Evolutionary conservation across 2,113 vertebrate genomes (phyloP).

Genomic region (Mirounga angustirostris): DNA sequence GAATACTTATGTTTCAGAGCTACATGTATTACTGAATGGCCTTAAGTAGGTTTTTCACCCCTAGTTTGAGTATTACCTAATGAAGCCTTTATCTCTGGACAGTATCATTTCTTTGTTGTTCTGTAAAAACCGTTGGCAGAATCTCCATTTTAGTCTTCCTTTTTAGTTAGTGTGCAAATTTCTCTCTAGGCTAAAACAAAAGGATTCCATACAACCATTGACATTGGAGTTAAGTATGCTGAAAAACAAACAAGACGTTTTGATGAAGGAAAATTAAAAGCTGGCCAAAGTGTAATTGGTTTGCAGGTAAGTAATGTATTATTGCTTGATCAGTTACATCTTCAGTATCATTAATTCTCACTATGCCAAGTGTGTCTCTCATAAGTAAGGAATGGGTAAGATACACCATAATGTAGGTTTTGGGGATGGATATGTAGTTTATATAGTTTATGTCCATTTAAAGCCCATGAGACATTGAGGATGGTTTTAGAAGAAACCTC

Average conservation of each 20-base stretch:
- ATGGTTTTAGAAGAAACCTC: background rate
- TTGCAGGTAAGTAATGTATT: constrained; percentile 91
- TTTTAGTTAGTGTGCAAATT: background rate
- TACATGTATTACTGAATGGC: background rate
- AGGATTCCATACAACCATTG: constrained; percentile 95
- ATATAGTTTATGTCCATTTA: background rate
- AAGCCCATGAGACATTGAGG: background rate
- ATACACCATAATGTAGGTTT: background rate
- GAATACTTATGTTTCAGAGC: background rate
- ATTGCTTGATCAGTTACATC: background rate
- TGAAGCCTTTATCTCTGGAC: background rate
- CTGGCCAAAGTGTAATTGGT: constrained; percentile 98
- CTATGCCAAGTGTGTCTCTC: background rate
- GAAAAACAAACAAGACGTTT: constrained; percentile 96
- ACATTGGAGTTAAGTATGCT: constrained; percentile 97
- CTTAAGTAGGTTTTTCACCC: background rate
- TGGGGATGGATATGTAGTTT: background rate
- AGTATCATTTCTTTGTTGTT: background rate
- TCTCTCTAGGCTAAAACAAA: constrained; percentile 95
- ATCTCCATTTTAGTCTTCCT: background rate
- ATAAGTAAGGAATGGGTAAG: background rate
- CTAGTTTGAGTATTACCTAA: background rate
- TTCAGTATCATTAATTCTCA: background rate
- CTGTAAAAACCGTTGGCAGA: background rate
- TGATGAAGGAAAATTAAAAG: constrained; percentile 96